Percentiles rank a stretch among this genome's conserved stretches.
Evolutionary conservation across 2,888 invertebrate genomes (phyloP).

Genomic region (Pachydiplax longipennis): DNA sequence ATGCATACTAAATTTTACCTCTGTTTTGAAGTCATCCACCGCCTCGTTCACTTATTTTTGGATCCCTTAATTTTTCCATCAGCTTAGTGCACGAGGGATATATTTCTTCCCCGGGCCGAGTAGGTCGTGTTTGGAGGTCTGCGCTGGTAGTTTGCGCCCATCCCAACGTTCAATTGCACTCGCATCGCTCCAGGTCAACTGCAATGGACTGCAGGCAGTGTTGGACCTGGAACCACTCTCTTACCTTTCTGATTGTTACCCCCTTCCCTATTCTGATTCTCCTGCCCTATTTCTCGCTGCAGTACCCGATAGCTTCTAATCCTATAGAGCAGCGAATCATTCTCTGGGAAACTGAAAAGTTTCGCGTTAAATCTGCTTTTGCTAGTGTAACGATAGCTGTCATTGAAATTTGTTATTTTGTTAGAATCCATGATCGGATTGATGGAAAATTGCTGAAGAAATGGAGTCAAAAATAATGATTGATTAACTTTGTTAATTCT

Average conservation of each 20-base stretch:
- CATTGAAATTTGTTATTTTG: no score
- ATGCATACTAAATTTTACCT: background rate
- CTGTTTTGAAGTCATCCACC: background rate
- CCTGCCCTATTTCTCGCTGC: background rate
- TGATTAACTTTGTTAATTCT: no score
- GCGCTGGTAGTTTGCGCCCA: background rate
- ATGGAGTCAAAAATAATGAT: no score
- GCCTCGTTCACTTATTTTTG: background rate
- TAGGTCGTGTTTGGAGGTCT: background rate
- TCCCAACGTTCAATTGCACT: constrained; percentile 3
- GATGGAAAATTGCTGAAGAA: no score
- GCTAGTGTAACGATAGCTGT: no score
- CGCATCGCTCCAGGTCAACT: background rate
- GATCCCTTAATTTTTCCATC: background rate
- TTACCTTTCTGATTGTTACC: background rate
- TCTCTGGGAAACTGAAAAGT: no score
- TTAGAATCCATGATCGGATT: no score
- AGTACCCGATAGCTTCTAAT: no score
- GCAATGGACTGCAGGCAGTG: background rate
- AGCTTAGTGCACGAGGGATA: background rate
- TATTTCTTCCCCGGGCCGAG: background rate
- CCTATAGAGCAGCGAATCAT: background rate
- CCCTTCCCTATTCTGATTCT: no score
- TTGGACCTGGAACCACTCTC: background rate
- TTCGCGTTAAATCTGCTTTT: no score